Evolutionary conservation across 1,140 invertebrate species (phyloP).

Genomic region (Ceratina japonica): DNA sequence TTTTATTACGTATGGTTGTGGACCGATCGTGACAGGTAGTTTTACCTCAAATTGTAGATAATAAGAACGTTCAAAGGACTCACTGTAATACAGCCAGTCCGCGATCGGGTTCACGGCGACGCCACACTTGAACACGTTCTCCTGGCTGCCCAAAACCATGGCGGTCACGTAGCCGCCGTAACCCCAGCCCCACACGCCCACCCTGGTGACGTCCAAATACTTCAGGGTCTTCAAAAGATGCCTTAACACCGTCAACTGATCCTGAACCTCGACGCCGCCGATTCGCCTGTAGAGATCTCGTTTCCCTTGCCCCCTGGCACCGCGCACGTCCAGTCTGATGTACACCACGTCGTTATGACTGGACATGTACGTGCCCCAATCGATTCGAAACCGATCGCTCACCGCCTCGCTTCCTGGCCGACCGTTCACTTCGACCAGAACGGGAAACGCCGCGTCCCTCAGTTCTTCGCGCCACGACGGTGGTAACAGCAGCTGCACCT

Average conservation of each 20-base stretch:
- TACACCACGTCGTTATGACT: constrained; percentile 95
- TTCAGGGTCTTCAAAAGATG: constrained; percentile 89
- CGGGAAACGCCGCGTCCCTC: constrained; percentile 90
- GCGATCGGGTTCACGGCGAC: constrained; percentile 95
- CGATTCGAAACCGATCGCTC: constrained; percentile 90
- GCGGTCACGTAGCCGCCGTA: constrained; percentile 96
- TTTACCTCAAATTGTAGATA: no score
- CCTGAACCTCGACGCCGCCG: constrained; percentile 92
- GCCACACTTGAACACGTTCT: constrained; percentile 93
- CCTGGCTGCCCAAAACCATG: constrained; percentile 91
- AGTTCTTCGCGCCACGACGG: constrained; percentile 91
- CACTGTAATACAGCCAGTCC: constrained; percentile 97
- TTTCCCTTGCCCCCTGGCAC: constrained; percentile 90
- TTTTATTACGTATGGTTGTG: no score
- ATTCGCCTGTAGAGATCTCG: constrained; percentile 88
- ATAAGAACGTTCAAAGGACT: constrained; percentile 70
- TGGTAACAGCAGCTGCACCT: constrained; percentile 89
- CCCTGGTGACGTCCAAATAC: constrained; percentile 91
- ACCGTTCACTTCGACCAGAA: constrained; percentile 93
- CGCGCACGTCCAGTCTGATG: constrained; percentile 92
- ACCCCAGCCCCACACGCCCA: constrained; percentile 98
- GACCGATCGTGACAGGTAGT: no score
- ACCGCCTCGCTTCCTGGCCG: constrained; percentile 93
- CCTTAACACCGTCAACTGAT: constrained; percentile 92
- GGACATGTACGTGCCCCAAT: constrained; percentile 96